A percentile compares a stretch with the other conserved stretches of the same genome.
phyloP scores from a whole-genome alignment of 2,113 vertebrate genomes.

The Numenius arquata region DNA sequence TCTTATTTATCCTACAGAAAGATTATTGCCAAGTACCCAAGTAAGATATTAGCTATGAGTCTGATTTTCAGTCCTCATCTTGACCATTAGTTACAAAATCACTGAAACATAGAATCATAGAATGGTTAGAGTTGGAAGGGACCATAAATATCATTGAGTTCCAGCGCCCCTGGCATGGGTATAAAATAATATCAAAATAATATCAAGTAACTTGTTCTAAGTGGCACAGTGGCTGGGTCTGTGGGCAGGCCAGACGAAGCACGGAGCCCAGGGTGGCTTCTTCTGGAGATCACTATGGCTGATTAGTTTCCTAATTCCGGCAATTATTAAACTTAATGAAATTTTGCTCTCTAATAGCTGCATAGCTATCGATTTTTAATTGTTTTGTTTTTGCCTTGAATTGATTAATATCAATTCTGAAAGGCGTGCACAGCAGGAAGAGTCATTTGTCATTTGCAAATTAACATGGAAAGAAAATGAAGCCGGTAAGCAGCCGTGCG shows the following conservation, averaged over 20 bases:
- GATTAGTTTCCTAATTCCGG: conserved; percentile 31
- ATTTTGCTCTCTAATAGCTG: conserved; percentile 20
- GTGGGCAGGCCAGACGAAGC: conserved; percentile 9
- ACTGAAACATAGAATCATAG: too few species aligned
- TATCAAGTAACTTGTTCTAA: background rate
- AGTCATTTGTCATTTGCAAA: background rate
- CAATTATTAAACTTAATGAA: conserved; percentile 53
- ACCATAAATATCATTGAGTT: too few species aligned
- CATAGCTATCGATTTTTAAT: conserved; percentile 49
- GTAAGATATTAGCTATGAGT: background rate
- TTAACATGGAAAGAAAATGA: background rate
- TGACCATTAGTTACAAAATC: background rate
- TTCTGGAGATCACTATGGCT: conserved; percentile 2
- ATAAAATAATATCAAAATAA: too few species aligned
- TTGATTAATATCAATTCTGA: background rate
- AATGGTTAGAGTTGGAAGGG: too few species aligned
- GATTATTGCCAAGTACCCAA: background rate
- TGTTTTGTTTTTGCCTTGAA: conserved; percentile 11
- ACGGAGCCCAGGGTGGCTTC: conserved; percentile 3
- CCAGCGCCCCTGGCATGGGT: too few species aligned
- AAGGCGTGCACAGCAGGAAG: background rate
- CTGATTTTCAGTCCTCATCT: background rate
- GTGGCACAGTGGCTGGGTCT: background rate
- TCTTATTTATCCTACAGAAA: background rate
- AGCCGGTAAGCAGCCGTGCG: background rate